Base-by-base conservation (phyloP, 2,113 vertebrate genomes). In the Donacobius atricapilla region DNA sequence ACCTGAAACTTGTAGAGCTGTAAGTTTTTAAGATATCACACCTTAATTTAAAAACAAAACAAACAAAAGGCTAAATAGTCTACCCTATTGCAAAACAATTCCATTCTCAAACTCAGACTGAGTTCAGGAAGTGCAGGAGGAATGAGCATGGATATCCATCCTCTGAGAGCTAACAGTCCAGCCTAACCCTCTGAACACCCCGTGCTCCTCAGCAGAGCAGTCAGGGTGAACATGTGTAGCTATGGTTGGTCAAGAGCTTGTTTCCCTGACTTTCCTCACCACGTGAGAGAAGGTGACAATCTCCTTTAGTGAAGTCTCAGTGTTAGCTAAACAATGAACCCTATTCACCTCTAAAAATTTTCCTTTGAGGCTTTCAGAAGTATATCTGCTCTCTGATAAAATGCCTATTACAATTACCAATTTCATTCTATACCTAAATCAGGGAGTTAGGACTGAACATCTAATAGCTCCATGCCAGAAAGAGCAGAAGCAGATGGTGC, bases 401-500 rank as follows among this genome's bases (percentile, higher is more conserved):
- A 54, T 10, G 39, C 4, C 13, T 63, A 1, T 71, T 78, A 21
- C 9, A 60, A 33, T 17, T 72, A 28, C 13, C 54, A 24, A 47
- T 80, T 80, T 91, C 33, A 44, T 33, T 18, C 22, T 66, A 19
- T 45, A 21, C 37, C 23, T 47, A 58, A 79, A 51, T 45, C n/a
- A 57, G 8, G 19, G 66, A 78, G 10, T 42, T 61, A 15, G 25
- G 23, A 37, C 30, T 61, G 44, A 85, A 47, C 11, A 54, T 66
- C 30, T 31, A 31, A n/a, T 33, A 68, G 54, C 20, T 35, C 42
- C 10, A 15, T 47, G 4, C 33, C 73, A 58, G 40, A 68, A 60
- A 79, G 78, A 56, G 39, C 78, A 69, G 75, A 71, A 90, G 73
- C 89, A 93, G 91, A 81, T 96, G 94, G 70, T 89, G 86, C 69